Conservation (phyloP, 2,888 invertebrate genomes). For the Pseudanteris insignis region DNA sequence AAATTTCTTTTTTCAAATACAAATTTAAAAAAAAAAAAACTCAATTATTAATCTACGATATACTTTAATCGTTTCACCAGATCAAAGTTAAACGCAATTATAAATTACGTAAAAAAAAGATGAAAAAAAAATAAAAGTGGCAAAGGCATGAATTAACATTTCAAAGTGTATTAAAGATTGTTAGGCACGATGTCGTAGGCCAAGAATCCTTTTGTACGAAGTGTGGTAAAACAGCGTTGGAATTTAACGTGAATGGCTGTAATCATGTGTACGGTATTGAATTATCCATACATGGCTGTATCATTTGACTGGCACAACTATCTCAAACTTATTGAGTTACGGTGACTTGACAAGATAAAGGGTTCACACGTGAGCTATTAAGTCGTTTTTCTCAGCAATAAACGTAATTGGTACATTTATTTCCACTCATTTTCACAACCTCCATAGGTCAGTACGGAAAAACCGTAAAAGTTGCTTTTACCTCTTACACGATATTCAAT, state of each 20-base stretch:
- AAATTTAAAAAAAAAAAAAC: no score
- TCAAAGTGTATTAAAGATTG: not conserved
- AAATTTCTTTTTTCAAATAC: not conserved
- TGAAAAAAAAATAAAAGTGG: no score
- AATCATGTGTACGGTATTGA: conserved; percentile 38
- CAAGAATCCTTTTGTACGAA: conserved; percentile 19
- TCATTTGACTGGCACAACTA: conserved; percentile 41
- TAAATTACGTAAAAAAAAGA: no score
- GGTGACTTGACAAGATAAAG: conserved; percentile 32
- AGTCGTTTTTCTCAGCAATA: conserved; percentile 19
- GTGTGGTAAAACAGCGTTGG: conserved; percentile 28
- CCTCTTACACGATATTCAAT: not conserved
- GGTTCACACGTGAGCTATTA: conserved; percentile 26
- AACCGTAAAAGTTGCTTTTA: conserved; percentile 2
- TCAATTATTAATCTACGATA: no score
- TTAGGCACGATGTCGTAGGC: conserved; percentile 9
- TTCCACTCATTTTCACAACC: conserved; percentile 15
- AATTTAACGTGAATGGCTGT: conserved; percentile 36
- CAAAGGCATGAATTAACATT: no score
- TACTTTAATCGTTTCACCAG: no score
- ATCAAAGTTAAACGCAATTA: no score
- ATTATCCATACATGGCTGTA: conserved; percentile 32
- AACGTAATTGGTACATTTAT: conserved; percentile 27
- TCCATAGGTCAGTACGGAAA: conserved; percentile 20
- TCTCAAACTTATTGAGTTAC: conserved; percentile 34